Percentiles rank a stretch among this genome's conserved stretches.
Conservation (phyloP, 2,797 vertebrate species). For the Notolabrus celidotus region DNA sequence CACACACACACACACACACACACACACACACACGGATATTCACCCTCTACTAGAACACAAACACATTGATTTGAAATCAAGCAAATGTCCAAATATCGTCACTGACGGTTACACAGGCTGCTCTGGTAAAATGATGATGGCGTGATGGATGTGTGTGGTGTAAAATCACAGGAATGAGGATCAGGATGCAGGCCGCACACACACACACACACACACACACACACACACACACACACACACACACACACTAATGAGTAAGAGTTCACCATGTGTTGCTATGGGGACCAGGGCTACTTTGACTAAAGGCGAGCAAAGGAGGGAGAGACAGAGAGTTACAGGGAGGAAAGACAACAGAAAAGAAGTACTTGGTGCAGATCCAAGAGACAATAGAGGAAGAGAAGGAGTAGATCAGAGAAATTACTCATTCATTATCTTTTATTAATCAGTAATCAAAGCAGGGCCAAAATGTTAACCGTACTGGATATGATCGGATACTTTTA, state of each 20-base stretch:
- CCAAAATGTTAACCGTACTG: too few species aligned
- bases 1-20: slow-evolving; percentile 22
- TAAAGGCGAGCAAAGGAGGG: slow-evolving; percentile 83
- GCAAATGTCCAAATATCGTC: slow-evolving; percentile 27
- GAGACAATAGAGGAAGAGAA: slow-evolving; percentile 78
- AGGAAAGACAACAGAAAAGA: slow-evolving; percentile 55
- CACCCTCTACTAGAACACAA: slow-evolving; percentile 8
- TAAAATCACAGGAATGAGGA: slow-evolving; percentile 67
- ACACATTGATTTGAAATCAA: slow-evolving; percentile 40
- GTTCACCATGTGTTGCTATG: slow-evolving; percentile 81
- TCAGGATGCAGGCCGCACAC: slow-evolving; percentile 59
- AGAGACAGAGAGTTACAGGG: slow-evolving; percentile 70
- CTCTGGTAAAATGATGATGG: slow-evolving; percentile 9
- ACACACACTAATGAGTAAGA: slow-evolving; percentile 73
- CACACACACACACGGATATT: slow-evolving; percentile 14
- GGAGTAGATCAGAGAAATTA: slow-evolving; percentile 2
- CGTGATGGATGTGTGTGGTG: slow-evolving; percentile 38
- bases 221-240: too few species aligned
- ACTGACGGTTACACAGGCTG: neutral
- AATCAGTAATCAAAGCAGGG: too few species aligned
- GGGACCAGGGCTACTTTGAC: slow-evolving; percentile 79
- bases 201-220: too few species aligned
- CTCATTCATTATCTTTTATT: too few species aligned
- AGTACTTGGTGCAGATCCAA: slow-evolving; percentile 63
- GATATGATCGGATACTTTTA: too few species aligned